Conservation (phyloP, 2,113 vertebrate species). For the Amblyornis subalaris region DNA sequence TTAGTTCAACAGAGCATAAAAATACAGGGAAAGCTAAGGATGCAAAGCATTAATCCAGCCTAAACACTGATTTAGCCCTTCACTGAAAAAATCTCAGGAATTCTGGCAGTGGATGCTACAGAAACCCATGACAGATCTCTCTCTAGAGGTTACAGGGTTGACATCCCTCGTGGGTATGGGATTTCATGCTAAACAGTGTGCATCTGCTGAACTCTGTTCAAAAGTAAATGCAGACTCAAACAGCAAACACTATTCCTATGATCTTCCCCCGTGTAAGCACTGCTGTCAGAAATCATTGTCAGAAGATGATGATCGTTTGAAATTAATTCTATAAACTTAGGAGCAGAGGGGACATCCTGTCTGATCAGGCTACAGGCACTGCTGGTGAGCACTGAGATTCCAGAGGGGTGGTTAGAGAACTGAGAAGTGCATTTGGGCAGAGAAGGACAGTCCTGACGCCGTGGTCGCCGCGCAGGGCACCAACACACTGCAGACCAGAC, state of each 20-base stretch:
- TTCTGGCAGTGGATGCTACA: background rate
- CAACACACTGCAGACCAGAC: accelerated
- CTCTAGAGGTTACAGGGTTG: background rate
- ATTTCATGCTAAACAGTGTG: background rate
- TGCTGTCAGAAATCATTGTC: background rate
- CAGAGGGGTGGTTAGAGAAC: background rate
- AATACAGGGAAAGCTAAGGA: background rate
- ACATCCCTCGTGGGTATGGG: background rate
- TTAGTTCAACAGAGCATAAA: background rate
- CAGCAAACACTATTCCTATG: background rate
- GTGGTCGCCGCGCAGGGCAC: background rate
- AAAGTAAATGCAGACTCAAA: background rate
- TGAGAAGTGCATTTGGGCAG: background rate
- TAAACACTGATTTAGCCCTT: background rate
- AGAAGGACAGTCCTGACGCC: background rate
- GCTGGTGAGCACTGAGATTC: background rate
- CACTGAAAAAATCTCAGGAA: background rate
- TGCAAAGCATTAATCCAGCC: background rate
- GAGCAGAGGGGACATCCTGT: background rate
- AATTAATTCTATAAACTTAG: background rate
- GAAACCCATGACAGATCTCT: background rate
- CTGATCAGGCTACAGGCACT: background rate
- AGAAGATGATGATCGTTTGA: background rate
- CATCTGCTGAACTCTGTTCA: background rate
- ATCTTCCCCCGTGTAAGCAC: background rate